Evolutionary conservation across 1,140 invertebrate species (phyloP), one percentile per base, ranked within the genome.

Genomic region (Dreissena rostriformis): DNA sequence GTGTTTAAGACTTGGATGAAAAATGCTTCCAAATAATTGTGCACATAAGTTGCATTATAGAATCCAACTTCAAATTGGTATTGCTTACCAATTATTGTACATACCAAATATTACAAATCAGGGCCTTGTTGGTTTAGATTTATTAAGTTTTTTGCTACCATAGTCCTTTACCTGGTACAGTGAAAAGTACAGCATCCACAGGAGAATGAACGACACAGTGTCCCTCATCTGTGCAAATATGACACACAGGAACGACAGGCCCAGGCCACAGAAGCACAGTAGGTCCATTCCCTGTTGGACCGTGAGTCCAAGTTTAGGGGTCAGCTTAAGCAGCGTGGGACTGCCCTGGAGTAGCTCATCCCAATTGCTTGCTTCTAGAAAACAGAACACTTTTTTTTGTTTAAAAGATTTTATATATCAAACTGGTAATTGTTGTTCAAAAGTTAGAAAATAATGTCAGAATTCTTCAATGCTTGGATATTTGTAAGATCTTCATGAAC

Each of bases 181-280:
- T 0, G 96, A 97, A 86, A 96, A 96, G 92, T 97, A 97, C 0
- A 96, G 91, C 26, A 95, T 93, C 96, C 96, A 97, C 17, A 97
- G 92, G 49, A 95, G 86, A 24, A 94, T 94, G 92, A 96, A 97
- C n/a, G 89, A 88, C 6, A 94, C 70, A 52, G 88, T 89, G 77
- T 92, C 91, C 52, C 92, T 79, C 49, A 88, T 87, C 19, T 66
- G 75, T 55, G 85, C 84, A 11, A 87, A 91, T n/a, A 93, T 85
- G 52, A 93, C 86, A 81, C 90, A 90, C 57, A 91, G 87, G 74
- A 92, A 96, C 24, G 96, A 95, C 17, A 97, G 88, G 39, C 95
- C 76, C 28, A 95, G 94, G 85, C 96, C 96, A 51, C 94, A 76
- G n/a, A 97, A 87, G 55, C 96, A 94, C 39, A 97, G 82, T 22